Conservation (phyloP, 2,888 invertebrate species). For the Drosophila stalkeri region DNA sequence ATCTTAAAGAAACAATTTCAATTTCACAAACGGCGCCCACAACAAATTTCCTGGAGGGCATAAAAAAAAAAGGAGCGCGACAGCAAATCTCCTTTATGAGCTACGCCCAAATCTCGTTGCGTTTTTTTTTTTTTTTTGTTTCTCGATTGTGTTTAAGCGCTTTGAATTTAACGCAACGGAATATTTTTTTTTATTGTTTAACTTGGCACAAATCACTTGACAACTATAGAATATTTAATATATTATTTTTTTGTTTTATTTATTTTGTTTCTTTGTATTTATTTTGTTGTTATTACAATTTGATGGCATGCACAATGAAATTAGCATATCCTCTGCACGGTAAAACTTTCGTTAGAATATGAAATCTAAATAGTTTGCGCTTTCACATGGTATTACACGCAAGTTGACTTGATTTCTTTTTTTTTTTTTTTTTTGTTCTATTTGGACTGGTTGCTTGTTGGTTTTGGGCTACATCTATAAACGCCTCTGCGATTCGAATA, state of each 20-base stretch:
- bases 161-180: slow-evolving; percentile 23
- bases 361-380: slow-evolving; percentile 44
- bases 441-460: not conserved
- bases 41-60: slow-evolving; percentile 27
- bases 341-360: slow-evolving; percentile 27
- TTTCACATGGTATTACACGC: slow-evolving; percentile 42
- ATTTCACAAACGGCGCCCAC: slow-evolving; percentile 24
- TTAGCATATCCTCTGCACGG: slow-evolving; percentile 32
- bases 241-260: slow-evolving; percentile 20
- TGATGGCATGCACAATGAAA: slow-evolving; percentile 39
- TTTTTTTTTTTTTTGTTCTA: not conserved
- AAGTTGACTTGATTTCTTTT: slow-evolving; percentile 13
- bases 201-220: slow-evolving; percentile 31
- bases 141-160: slow-evolving; percentile 22
- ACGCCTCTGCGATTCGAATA: not conserved
- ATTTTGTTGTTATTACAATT: slow-evolving; percentile 25
- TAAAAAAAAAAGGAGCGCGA: slow-evolving; percentile 40
- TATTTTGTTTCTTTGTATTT: not conserved
- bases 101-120: slow-evolving; percentile 7
- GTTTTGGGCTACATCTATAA: slow-evolving; percentile 1
- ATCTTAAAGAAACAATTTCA: slow-evolving; percentile 37
- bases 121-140: slow-evolving; percentile 11
- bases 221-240: slow-evolving; percentile 37
- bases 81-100: slow-evolving; percentile 40
- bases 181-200: slow-evolving; percentile 10